Evolutionary conservation across 1,140 invertebrate species (phyloP).

Genomic region (Apis dorsata): DNA sequence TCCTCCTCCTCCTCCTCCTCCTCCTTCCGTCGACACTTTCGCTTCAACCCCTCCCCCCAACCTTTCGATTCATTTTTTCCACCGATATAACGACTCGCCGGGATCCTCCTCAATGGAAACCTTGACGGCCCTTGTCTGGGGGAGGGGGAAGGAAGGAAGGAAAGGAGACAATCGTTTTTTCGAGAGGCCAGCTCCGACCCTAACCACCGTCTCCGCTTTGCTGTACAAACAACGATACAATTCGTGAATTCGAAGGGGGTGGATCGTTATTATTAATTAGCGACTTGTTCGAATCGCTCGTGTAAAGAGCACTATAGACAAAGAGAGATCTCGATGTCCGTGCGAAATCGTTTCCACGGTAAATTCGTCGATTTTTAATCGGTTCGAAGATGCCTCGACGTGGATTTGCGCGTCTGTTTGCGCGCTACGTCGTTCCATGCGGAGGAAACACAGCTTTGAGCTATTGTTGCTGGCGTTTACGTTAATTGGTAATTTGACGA

Average conservation of each 20-base stretch:
- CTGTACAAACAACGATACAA: too few species aligned
- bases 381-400: too few species aligned
- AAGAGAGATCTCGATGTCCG: background rate
- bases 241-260: background rate
- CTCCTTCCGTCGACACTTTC: constrained; percentile 33
- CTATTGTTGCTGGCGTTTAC: constrained; percentile 71
- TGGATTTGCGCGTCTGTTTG: constrained; percentile 18
- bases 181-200: background rate
- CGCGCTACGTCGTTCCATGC: constrained; percentile 35
- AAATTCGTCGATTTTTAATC: too few species aligned
- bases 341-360: too few species aligned
- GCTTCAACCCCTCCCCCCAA: background rate
- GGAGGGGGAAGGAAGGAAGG: too few species aligned
- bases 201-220: background rate
- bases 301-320: background rate
- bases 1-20: background rate
- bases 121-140: background rate
- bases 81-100: constrained; percentile 54
- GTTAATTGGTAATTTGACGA: constrained; percentile 73
- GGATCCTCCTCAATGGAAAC: constrained; percentile 18
- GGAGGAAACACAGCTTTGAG: constrained; percentile 67
- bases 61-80: constrained; percentile 58
- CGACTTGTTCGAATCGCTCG: background rate
- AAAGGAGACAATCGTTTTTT: constrained; percentile 26
- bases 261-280: constrained; percentile 5